These are phyloP conservation scores for Vulpes ferrilata DNA, from an alignment of 2,113 vertebrate species.

Conservation along the genomic window DNA sequence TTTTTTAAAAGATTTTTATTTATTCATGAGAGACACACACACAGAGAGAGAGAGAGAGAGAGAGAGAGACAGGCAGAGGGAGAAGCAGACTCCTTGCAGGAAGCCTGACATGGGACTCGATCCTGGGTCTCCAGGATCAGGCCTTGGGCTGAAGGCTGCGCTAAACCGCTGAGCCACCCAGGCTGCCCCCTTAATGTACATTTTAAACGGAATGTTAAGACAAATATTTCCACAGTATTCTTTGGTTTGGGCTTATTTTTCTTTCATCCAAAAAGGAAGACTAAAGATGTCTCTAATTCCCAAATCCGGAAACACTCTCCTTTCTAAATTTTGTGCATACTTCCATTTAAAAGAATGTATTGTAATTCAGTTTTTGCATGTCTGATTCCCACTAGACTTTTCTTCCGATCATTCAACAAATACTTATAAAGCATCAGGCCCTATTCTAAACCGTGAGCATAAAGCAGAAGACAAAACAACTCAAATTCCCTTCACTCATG, in stretches of 20 bases:
- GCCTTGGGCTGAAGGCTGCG: too few relatives aligned
- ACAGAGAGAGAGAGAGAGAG: too few relatives aligned
- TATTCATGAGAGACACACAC: too few relatives aligned
- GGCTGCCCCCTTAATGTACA: background rate
- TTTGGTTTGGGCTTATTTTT: constrained; percentile 1
- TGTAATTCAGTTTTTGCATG: background rate
- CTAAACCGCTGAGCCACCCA: too few relatives aligned
- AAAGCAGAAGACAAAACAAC: background rate
- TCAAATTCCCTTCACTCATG: background rate
- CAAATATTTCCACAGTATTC: background rate
- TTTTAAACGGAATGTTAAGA: background rate
- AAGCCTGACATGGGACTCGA: too few relatives aligned
- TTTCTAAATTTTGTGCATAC: background rate
- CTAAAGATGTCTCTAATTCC: background rate
- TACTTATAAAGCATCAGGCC: background rate
- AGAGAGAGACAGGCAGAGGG: too few relatives aligned
- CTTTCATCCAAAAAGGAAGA: background rate
- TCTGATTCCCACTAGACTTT: background rate
- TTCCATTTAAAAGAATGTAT: background rate
- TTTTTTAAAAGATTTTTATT: too few relatives aligned
- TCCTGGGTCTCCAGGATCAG: too few relatives aligned
- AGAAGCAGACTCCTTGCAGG: too few relatives aligned
- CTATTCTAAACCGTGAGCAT: background rate
- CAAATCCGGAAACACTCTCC: background rate
- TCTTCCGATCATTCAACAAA: background rate